Evolutionary conservation across 2,113 vertebrate genomes (phyloP), one percentile per base, ranked within the genome.

Genomic region (Barnardius zonarius): DNA sequence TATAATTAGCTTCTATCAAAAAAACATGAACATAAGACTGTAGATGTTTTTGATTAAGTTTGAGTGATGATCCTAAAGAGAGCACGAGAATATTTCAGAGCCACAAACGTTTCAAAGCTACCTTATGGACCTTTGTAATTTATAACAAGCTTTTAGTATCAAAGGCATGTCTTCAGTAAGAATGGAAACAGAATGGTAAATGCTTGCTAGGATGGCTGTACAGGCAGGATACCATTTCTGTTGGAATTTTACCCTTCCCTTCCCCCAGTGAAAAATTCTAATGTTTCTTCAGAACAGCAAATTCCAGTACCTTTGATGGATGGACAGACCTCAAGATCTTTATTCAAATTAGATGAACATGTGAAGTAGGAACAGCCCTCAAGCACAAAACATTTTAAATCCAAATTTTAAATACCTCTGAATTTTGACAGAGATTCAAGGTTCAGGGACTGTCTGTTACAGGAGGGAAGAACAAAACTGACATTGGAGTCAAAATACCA

Each of bases 191-290:
- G 80, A 31, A 88, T 35, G 61, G 68, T 15, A 93, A 92, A 72
- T 43, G 43, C 27, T 85, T 89, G 63, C 37, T 89, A 46, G 52
- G 74, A 44, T 3, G 74, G 41, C 70, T 85, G 57, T 54, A 82
- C 93, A 85, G 57, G 70, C 74, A 92, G 88, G 41, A 85, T 15
- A 95, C 31, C 91, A 92, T 85, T 91, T 94, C 89, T 89, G 89
- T 67, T 82, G 88, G 91, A 93, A 96, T 96, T 79, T 92, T 93
- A 89, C 67, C 92, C 93, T 94, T 76, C 49, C 76, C 55, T 94
- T 95, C 62, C 77, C 52, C 30, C 81, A 82, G 20, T 91, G 57
- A 92, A 93, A 95, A 92, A 90, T 86, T 72, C 4, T 55, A 48
- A 64, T 92, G 66, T 82, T 92, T 83, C 74, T 91, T 75, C 62